phyloP scores from a whole-genome alignment of 30 jellyfish, hydroid and myxozoan species.

The Cassiopea andromeda region DNA sequence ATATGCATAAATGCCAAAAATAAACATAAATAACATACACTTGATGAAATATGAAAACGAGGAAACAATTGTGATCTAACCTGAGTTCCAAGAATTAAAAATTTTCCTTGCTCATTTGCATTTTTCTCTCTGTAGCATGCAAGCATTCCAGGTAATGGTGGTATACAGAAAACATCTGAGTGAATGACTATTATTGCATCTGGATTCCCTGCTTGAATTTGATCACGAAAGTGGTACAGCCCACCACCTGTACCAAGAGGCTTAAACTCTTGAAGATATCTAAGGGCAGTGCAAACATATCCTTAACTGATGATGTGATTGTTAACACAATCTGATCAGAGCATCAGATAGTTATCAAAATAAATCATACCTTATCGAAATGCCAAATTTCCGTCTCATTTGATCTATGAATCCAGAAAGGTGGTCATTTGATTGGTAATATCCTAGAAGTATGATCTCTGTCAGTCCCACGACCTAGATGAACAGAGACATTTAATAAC shows the following conservation, averaged over 20 bases:
- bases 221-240: constrained; percentile 93
- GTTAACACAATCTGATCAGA: not conserved
- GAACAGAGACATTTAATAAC: not conserved
- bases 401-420: constrained; percentile 83
- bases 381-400: constrained; percentile 70
- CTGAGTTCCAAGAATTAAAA: constrained; percentile 86
- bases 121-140: constrained; percentile 58
- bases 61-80: constrained; percentile 23
- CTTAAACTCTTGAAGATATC: constrained; percentile 91
- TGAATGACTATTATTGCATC: constrained; percentile 91
- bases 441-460: constrained; percentile 88
- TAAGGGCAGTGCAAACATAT: not conserved
- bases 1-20: no score
- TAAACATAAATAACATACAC: no score
- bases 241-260: constrained; percentile 99
- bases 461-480: constrained; percentile 76
- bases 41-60: not conserved
- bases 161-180: constrained; percentile 91
- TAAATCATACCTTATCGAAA: constrained; percentile 70
- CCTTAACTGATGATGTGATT: not conserved
- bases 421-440: constrained; percentile 87
- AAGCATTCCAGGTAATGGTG: constrained; percentile 84
- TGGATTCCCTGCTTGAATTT: constrained; percentile 73
- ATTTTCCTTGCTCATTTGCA: constrained; percentile 56
- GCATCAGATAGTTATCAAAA: not conserved